phyloP scores from a whole-genome alignment of 2,888 invertebrate genomes.

The Limnephilus auricula region DNA sequence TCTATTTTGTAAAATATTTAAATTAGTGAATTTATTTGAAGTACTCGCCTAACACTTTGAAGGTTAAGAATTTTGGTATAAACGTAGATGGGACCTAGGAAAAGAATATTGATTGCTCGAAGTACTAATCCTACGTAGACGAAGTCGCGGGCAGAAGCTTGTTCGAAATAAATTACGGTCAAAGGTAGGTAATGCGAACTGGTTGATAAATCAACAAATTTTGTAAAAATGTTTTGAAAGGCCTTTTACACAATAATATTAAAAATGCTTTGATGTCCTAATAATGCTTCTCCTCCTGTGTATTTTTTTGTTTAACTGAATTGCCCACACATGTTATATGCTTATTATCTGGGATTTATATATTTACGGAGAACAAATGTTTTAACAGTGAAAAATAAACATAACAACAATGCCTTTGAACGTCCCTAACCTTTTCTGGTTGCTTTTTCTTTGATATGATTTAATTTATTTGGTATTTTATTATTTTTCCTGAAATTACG shows the following conservation, averaged over 20 bases:
- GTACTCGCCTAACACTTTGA: too few species aligned
- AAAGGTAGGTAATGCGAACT: not conserved
- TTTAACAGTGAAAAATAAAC: not conserved
- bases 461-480: not conserved
- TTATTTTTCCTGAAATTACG: not conserved
- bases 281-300: not conserved
- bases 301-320: not conserved
- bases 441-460: not conserved
- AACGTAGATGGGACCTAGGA: too few species aligned
- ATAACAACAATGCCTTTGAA: not conserved
- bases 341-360: not conserved
- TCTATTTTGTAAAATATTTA: too few species aligned
- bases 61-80: too few species aligned
- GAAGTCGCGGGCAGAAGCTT: too few species aligned
- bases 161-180: not conserved
- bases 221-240: not conserved
- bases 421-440: not conserved
- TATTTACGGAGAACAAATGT: not conserved
- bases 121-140: too few species aligned
- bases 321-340: not conserved
- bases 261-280: not conserved
- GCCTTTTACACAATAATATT: not conserved
- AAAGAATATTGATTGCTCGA: too few species aligned
- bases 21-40: too few species aligned
- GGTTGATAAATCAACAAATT: not conserved